Base-by-base conservation (phyloP, 2,113 vertebrate genomes). In the Microcebus ravelobensis region DNA sequence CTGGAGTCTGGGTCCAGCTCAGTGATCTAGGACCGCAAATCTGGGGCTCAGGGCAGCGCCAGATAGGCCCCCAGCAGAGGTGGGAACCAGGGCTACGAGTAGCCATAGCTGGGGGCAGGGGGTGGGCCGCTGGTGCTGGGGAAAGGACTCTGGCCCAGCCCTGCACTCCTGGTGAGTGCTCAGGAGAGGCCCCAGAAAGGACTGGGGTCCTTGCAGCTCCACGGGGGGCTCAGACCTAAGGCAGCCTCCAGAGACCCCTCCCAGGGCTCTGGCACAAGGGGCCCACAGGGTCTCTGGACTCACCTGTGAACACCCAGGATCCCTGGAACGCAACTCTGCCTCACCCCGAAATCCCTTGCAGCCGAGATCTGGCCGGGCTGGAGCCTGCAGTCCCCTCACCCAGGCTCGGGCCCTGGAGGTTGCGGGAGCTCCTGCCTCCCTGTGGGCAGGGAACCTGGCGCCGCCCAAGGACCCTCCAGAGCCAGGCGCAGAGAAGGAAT, bases 31-130 rank as follows among this genome's bases (percentile, higher is more conserved):
- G 65, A 9, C 52, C 1, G 3, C 48, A 34, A 48, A 50, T 4
- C 68, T 23, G 45, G 1, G 7, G 50, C 39, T 4, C 27, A 3
- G 4, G 10, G 48, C 29, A 23, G 70, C 20, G 20, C 14, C 12
- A 9, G 39, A 55, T 0, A 5, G 87, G 84, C 48, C 39, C 45
- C 29, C 34, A 59, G 27, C n/a, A 39, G 31, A 61, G 86, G 52
- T 8, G 25, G 5, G 18, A 4, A 27, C 20, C 10, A 5, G 52
- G 12, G 23, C 71, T 45, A 6, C 39, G 2, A 1, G 27, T 27
- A 14, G 39, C 71, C 1, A 0, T 27, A 14, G 23, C 71, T 0
- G 0, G 10, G 5, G 14, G 4, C 25, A 63, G 59, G 25, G 59
- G 4, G 11, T 4, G 61, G 10, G 25, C 29, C 39, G 4, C 73